phyloP scores from a whole-genome alignment of 2,888 invertebrate genomes.

The Schizaphis graminum region DNA sequence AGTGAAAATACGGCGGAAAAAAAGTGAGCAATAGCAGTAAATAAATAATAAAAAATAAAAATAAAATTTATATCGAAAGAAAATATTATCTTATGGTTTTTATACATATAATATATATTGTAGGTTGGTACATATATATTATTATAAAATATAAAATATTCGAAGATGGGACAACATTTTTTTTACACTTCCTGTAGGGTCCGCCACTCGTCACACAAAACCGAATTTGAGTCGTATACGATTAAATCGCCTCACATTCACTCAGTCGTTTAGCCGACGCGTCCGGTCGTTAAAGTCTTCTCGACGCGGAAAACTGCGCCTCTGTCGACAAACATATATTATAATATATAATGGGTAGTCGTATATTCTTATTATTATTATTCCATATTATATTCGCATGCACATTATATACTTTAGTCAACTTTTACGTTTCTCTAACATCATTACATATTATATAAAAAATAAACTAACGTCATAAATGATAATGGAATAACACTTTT shows the following conservation, averaged over 20 bases:
- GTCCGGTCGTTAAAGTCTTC: not conserved
- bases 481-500: not conserved
- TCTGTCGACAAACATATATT: not conserved
- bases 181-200: not conserved
- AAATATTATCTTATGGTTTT: not conserved
- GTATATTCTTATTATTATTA: not conserved
- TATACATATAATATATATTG: too few relatives aligned
- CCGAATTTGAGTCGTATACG: not conserved
- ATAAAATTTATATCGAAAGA: not conserved
- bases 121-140: not conserved
- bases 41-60: slow-evolving; percentile 17
- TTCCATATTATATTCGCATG: not conserved
- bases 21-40: not conserved
- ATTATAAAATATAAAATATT: not conserved
- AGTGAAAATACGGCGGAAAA: slow-evolving; percentile 1
- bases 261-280: not conserved
- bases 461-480: too few relatives aligned
- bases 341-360: not conserved
- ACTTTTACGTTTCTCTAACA: not conserved
- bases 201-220: not conserved
- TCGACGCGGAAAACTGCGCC: not conserved
- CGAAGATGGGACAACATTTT: not conserved
- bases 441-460: not conserved
- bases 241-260: not conserved
- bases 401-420: not conserved